Conservation (phyloP, 2,797 vertebrate species). For the Lepilemur ruficaudatus region DNA sequence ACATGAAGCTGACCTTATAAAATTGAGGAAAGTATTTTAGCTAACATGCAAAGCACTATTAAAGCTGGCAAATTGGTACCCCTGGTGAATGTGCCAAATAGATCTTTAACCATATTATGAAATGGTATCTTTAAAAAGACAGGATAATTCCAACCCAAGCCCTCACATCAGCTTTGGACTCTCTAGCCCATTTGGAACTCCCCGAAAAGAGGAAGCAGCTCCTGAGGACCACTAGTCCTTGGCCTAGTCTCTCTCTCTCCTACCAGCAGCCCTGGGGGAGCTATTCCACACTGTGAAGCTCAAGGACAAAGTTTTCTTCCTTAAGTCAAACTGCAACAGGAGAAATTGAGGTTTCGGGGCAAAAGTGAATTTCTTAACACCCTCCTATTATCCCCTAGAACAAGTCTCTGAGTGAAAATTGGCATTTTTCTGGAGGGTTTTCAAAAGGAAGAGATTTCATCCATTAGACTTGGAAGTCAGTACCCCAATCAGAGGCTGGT, state of each 20-base stretch:
- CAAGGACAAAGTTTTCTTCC: conserved; percentile 27
- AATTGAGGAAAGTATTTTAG: not conserved
- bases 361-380: conserved; percentile 23
- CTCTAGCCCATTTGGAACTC: not conserved
- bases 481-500: not conserved
- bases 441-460: conserved; percentile 32
- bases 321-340: conserved; percentile 32
- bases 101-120: not conserved
- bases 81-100: not conserved
- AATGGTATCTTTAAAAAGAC: not conserved
- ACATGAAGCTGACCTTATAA: not conserved
- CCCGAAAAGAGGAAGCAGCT: not conserved
- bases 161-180: not conserved
- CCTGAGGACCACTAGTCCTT: not conserved
- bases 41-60: not conserved
- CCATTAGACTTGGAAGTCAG: not conserved
- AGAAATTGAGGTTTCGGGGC: conserved; percentile 6
- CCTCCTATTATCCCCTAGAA: conserved; percentile 21
- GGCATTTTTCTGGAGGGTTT: conserved; percentile 43
- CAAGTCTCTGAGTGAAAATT: not conserved
- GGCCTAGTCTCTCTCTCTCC: not conserved
- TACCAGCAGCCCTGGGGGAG: not conserved
- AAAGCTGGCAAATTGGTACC: not conserved
- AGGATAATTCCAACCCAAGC: not conserved
- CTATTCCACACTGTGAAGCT: not conserved